Evolutionary conservation across 2,113 vertebrate species (phyloP), one percentile per base, ranked within the genome.

Genomic region (Pelodiscus sinensis): DNA sequence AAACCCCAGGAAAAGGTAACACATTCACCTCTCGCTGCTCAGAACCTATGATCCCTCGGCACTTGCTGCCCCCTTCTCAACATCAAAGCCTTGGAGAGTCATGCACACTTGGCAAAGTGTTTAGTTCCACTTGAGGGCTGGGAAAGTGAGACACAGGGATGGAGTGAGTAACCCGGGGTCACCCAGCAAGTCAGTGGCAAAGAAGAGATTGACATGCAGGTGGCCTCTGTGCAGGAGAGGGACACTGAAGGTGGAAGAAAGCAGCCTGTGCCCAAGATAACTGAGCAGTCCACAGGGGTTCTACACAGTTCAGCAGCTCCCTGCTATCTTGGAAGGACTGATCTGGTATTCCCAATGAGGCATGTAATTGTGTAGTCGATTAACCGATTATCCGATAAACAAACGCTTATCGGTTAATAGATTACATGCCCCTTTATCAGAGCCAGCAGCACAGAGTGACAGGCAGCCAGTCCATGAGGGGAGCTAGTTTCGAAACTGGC

Each of bases 41-140:
- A 97, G 97, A 96, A 97, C 93, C 94, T 95, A 97, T 97, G 92
- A 96, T 27, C 4, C 3, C 95, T 82, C 92, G 81, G 88, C 91
- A 11, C 68, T 93, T 81, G 29, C 89, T 92, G 93, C 18, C 79
- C 82, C 79, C 93, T 95, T 97, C 96, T 97, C 93, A 96, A 96
- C 95, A 92, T 85, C 87, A 81, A 81, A 96, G 96, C 94, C 51
- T 90, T 84, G 87, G 93, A 93, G 92, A 94, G 93, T 31, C 12
- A 5, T 79, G 80, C 88, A 9, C 54, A n/a, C 54, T 35, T 62
- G 3, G 0, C 8, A 52, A 0, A 2, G 75, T 4, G 2, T 31
- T 13, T 25, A 25, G 9, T 19, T 29, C 24, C 12, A 3, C 13
- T 12, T 77, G 27, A 4, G 16, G 75, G 27, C 60, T 11, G 19